Evolutionary conservation across 2,113 vertebrate species (phyloP).

Genomic region (Psophia crepitans): DNA sequence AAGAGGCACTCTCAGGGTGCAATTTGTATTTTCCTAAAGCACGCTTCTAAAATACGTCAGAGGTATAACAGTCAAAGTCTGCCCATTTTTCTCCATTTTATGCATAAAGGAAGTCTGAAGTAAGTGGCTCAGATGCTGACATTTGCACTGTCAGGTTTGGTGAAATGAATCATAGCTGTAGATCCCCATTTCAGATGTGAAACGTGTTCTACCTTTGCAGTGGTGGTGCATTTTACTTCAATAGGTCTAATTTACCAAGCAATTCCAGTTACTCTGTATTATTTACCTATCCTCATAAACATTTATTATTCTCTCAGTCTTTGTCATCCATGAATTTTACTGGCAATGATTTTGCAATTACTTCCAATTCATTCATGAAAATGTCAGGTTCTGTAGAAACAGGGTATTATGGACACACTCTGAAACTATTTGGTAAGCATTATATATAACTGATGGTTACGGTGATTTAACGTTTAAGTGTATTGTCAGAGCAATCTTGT

Average conservation of each 20-base stretch:
- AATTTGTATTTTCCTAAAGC: neutral
- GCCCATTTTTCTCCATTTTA: neutral
- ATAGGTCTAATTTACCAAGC: neutral
- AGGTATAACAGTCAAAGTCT: neutral
- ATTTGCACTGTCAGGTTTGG: neutral
- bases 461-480: constrained; percentile 23
- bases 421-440: neutral
- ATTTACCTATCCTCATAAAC: neutral
- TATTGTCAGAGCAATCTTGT: neutral
- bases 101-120: neutral
- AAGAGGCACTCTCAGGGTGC: neutral
- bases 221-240: neutral
- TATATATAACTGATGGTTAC: neutral
- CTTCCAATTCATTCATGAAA: neutral
- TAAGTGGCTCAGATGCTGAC: neutral
- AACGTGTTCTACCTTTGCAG: neutral
- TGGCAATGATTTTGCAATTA: neutral
- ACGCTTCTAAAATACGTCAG: neutral
- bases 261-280: neutral
- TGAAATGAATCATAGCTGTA: neutral
- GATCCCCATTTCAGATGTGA: neutral
- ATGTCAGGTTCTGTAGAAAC: neutral
- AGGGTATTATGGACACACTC: neutral
- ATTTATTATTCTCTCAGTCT: neutral
- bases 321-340: neutral